These are phyloP conservation scores for Haliaeetus leucogaster DNA, from an alignment of 2,113 vertebrate genomes.

Conservation along the genomic window DNA sequence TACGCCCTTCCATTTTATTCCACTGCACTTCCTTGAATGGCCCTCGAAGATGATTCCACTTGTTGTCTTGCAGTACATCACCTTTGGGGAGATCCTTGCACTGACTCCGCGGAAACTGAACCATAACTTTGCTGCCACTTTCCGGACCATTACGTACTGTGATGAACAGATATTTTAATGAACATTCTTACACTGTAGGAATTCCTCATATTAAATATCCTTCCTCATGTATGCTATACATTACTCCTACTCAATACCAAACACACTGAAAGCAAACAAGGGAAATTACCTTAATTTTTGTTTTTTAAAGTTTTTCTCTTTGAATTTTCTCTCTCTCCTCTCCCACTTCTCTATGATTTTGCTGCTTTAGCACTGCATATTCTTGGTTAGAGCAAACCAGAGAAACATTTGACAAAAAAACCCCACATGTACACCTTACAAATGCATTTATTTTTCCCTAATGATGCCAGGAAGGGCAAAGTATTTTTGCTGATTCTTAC, in stretches of 20 bases:
- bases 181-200: not conserved
- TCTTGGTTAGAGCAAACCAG: not conserved
- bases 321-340: not conserved
- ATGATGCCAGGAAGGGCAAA: not conserved
- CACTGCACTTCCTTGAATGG: constrained; percentile 92
- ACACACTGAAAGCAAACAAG: not conserved
- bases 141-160: constrained; percentile 94
- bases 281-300: not conserved
- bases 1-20: constrained; percentile 96
- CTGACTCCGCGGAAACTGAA: constrained; percentile 91
- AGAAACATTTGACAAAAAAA: not conserved
- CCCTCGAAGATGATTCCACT: constrained; percentile 93
- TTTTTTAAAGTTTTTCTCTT: not conserved
- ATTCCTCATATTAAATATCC: not conserved
- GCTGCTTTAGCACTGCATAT: not conserved
- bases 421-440: not conserved
- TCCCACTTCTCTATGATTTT: not conserved
- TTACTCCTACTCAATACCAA: not conserved
- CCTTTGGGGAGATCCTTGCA: constrained; percentile 91
- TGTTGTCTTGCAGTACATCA: constrained; percentile 89
- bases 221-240: not conserved
- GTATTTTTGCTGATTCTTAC: not conserved
- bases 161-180: not conserved
- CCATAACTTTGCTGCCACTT: constrained; percentile 92
- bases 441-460: not conserved